A percentile compares a stretch with the other conserved stretches of the same genome.
Evolutionary conservation across 2,113 vertebrate genomes (phyloP).

Genomic region (Capreolus pygargus): DNA sequence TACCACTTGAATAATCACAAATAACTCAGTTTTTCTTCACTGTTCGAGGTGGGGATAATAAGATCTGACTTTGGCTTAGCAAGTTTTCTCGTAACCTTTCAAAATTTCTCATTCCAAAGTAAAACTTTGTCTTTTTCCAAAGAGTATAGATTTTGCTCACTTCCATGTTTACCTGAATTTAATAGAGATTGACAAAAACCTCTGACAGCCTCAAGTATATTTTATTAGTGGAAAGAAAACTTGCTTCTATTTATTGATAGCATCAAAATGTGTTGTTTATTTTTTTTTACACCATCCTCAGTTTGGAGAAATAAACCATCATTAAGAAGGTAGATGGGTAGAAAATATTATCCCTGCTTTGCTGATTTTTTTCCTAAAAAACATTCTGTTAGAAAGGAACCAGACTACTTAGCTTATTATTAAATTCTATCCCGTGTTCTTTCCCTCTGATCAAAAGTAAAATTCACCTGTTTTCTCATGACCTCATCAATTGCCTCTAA

Average conservation of each 20-base stretch:
- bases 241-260: conserved; percentile 18
- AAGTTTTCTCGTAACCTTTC: conserved; percentile 8
- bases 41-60: background rate
- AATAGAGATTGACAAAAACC: conserved; percentile 57
- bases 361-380: background rate
- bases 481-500: conserved; percentile 48
- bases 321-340: background rate
- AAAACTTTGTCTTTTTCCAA: conserved; percentile 34
- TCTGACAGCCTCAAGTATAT: conserved; percentile 31
- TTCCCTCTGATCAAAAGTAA: conserved; percentile 42
- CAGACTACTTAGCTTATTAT: background rate
- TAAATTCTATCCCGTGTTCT: background rate
- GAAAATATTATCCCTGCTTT: background rate
- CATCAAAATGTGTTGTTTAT: background rate
- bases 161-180: conserved; percentile 65
- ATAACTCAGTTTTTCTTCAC: conserved; percentile 26
- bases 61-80: conserved; percentile 15
- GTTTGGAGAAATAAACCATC: background rate
- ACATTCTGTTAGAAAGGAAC: background rate
- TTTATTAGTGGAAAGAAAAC: conserved; percentile 62
- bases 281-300: background rate
- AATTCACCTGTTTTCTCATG: conserved; percentile 65
- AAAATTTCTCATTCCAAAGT: conserved; percentile 13
- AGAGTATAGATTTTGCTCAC: conserved; percentile 35
- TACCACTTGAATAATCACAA: conserved; percentile 16